Base-by-base conservation (phyloP, 2,113 vertebrate species). In the Engystomops pustulosus region DNA sequence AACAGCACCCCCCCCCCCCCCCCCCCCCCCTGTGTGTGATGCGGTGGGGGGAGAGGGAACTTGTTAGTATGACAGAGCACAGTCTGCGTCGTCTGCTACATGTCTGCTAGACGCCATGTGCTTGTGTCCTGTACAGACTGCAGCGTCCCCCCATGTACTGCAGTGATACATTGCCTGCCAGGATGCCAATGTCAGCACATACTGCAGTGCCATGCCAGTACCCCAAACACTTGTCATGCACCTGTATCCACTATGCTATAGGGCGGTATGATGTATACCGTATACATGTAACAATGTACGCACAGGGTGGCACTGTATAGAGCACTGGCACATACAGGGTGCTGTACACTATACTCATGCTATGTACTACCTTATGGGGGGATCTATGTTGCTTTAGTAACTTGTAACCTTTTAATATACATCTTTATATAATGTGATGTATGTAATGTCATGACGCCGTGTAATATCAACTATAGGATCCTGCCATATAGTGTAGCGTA, bases 21-120 rank as follows among this genome's bases (percentile, higher is more conserved):
- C 49, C 49, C 27, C 74, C 51, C n/a, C n/a, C n/a, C n/a, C n/a
- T n/a, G 30, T 34, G 30, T 55, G 18, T 34, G 47, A 53, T 53
- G 30, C 30, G 47, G 20, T 10, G 32, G 25, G 71, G 18, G 49
- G 30, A 9, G 47, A 23, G 74, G 11, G 71, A 74, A 74, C 44
- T 74, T 74, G 71, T 74, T 74, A 74, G 45, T 25, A 49, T 74
- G 44, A 49, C 44, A 49, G 45, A 30, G 45, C 62, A 32, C 62
- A 67, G 18, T 18, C 62, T 36, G 62, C 62, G 20, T 25, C 36
- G 62, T 67, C 62, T 67, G 62, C 30, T 36, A 18, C 62, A 67
- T 67, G 60, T 65, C 60, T 65, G 58, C 30, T 67, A 18, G 18
- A 36, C 62, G 32, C 62, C 62, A 67, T 67, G 62, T 34, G 62